Conservation (phyloP, 2,888 invertebrate genomes). For the Drepana falcataria region DNA sequence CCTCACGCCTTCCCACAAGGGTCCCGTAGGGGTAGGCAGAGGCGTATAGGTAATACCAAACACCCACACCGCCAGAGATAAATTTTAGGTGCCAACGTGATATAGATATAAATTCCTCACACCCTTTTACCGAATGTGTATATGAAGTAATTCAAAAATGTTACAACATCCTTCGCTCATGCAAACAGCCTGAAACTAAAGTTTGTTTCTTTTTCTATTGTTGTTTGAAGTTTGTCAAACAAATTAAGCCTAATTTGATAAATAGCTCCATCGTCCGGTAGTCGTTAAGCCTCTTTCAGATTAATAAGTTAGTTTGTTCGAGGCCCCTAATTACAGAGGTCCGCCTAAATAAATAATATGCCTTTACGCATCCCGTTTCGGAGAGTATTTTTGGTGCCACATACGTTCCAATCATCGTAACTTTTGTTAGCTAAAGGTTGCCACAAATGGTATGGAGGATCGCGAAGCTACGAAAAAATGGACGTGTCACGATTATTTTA, state of each 20-base stretch:
- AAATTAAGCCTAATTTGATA: slow-evolving; percentile 42
- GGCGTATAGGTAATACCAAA: too few relatives aligned
- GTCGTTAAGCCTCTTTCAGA: slow-evolving; percentile 17
- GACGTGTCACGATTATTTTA: background rate
- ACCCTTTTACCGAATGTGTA: too few relatives aligned
- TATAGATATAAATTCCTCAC: too few relatives aligned
- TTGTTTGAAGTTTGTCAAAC: slow-evolving; percentile 37
- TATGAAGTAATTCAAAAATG: background rate
- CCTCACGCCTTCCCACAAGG: too few relatives aligned
- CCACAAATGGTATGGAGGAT: background rate
- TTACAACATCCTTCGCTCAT: slow-evolving; percentile 10
- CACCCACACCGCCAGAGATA: too few relatives aligned
- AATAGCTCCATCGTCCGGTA: slow-evolving; percentile 24
- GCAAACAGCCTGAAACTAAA: slow-evolving; percentile 15
- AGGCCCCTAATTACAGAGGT: slow-evolving; percentile 6
- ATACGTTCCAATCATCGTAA: background rate
- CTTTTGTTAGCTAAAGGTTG: background rate
- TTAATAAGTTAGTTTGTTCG: slow-evolving; percentile 13
- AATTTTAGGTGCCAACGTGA: too few relatives aligned
- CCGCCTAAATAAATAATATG: slow-evolving; percentile 2
- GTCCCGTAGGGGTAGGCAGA: too few relatives aligned
- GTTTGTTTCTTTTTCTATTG: slow-evolving; percentile 20
- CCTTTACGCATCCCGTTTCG: background rate
- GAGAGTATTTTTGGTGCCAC: background rate
- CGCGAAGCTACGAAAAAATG: background rate